A percentile compares a stretch with the other conserved stretches of the same genome.
phyloP scores from a whole-genome alignment of 2,797 vertebrate species.

The Nasua narica region DNA sequence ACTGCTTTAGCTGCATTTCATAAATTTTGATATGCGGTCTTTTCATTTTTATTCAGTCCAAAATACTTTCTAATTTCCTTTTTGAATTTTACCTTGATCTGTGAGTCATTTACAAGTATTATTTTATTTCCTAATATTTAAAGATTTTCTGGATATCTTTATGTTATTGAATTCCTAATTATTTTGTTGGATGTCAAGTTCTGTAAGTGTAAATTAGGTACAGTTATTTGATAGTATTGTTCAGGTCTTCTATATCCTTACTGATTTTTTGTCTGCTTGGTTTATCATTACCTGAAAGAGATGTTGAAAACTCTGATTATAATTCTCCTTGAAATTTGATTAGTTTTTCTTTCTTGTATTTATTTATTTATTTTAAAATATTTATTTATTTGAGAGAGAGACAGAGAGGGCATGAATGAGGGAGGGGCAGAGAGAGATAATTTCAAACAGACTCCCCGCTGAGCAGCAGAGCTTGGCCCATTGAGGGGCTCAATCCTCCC shows the following conservation, averaged over 20 bases:
- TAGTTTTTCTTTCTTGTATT: background rate
- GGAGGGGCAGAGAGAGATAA: background rate
- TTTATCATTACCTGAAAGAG: background rate
- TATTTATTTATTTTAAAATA: background rate
- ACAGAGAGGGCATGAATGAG: background rate
- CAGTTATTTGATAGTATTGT: background rate
- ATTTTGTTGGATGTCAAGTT: background rate
- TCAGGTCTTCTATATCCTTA: background rate
- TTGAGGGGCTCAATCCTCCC: too few relatives aligned
- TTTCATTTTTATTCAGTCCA: background rate
- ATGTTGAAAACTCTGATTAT: constrained; percentile 1
- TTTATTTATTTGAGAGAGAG: background rate
- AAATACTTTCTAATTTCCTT: constrained; percentile 4
- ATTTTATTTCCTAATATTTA: background rate
- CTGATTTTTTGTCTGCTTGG: background rate
- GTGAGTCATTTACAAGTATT: background rate
- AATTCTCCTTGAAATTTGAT: background rate
- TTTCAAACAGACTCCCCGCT: background rate
- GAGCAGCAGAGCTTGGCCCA: background rate
- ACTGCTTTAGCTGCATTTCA: background rate
- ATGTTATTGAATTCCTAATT: background rate
- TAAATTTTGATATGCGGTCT: background rate
- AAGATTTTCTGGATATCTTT: background rate
- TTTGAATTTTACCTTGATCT: background rate
- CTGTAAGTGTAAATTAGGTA: background rate